Conservation (phyloP, 2,888 invertebrate genomes). For the Agrotis exclamationis region DNA sequence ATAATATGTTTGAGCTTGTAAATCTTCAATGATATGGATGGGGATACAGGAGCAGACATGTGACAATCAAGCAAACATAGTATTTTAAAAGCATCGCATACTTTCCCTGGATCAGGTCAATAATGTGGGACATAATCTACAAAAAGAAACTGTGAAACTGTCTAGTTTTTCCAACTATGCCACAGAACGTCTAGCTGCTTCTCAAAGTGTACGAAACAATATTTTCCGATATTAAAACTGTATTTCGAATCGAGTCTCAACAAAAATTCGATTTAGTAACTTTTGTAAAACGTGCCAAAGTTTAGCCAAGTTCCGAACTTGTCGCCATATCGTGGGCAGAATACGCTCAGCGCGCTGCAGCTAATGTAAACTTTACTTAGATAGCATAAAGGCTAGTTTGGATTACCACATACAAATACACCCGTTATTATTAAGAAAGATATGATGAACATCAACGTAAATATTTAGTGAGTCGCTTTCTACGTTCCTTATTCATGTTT, state of each 20-base stretch:
- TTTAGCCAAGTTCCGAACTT: conserved; percentile 71
- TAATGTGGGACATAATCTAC: conserved; percentile 31
- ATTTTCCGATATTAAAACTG: conserved; percentile 74
- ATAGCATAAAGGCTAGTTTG: conserved; percentile 46
- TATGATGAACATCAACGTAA: conserved; percentile 66
- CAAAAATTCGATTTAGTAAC: conserved; percentile 77
- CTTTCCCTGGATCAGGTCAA: not conserved
- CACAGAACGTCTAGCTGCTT: conserved; percentile 30
- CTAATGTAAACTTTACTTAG: conserved; percentile 50
- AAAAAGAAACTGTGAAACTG: conserved; percentile 23
- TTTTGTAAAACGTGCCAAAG: conserved; percentile 74
- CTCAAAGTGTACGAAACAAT: conserved; percentile 66
- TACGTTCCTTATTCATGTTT: conserved; percentile 49
- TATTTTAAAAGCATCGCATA: too few species aligned
- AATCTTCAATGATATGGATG: too few species aligned
- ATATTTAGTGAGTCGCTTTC: conserved; percentile 59
- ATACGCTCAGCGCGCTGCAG: conserved; percentile 47
- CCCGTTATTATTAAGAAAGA: conserved; percentile 54
- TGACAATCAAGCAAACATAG: not conserved
- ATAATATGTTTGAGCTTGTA: too few species aligned
- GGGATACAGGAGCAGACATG: not conserved
- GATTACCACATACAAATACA: conserved; percentile 21
- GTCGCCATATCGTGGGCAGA: conserved; percentile 71
- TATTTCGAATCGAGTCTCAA: conserved; percentile 72
- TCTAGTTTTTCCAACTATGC: conserved; percentile 40